These are phyloP conservation scores for Umimayanthus kanabou DNA, from an alignment of 92 coral and sea anemone genomes.

Conservation along the genomic window DNA sequence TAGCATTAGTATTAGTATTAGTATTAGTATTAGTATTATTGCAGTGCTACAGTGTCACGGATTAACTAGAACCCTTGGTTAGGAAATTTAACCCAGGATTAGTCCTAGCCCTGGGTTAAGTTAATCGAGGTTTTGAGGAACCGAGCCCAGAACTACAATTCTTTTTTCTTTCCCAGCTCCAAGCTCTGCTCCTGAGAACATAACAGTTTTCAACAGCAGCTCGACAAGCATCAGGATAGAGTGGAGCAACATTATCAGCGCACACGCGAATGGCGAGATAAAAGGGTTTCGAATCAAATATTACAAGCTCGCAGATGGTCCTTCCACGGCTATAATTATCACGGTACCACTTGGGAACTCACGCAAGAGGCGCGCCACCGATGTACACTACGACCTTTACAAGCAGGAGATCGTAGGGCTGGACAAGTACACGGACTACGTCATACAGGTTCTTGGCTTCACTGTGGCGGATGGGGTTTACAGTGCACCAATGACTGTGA, in stretches of 20 bases:
- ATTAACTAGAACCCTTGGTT: too few relatives aligned
- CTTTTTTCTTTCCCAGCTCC: background rate
- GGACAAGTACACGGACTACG: slow-evolving; percentile 42
- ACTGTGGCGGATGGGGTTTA: slow-evolving; percentile 45
- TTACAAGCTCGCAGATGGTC: slow-evolving; percentile 27
- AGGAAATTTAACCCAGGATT: too few relatives aligned
- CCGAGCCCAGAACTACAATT: background rate
- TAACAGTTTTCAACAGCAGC: slow-evolving; percentile 27
- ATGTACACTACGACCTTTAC: slow-evolving; percentile 25
- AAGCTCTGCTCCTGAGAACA: slow-evolving; percentile 28
- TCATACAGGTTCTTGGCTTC: slow-evolving; percentile 44
- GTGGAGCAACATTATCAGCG: slow-evolving; percentile 7
- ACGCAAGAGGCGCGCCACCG: slow-evolving; percentile 27
- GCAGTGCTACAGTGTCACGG: too few relatives aligned
- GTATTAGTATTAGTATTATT: too few relatives aligned
- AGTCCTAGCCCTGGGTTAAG: too few relatives aligned
- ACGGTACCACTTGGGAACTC: background rate
- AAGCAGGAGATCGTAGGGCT: slow-evolving; percentile 42
- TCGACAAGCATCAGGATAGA: slow-evolving; percentile 34
- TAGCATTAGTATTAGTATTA: too few relatives aligned
- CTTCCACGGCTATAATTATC: slow-evolving; percentile 17
- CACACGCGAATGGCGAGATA: slow-evolving; percentile 18
- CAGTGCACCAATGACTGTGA: slow-evolving; percentile 28
- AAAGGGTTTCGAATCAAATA: slow-evolving; percentile 37
- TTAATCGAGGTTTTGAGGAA: too few relatives aligned